Percentiles rank a stretch among this genome's conserved stretches.
Evolutionary conservation across 2,888 invertebrate genomes (phyloP).

Genomic region (Nomada goodeniana): DNA sequence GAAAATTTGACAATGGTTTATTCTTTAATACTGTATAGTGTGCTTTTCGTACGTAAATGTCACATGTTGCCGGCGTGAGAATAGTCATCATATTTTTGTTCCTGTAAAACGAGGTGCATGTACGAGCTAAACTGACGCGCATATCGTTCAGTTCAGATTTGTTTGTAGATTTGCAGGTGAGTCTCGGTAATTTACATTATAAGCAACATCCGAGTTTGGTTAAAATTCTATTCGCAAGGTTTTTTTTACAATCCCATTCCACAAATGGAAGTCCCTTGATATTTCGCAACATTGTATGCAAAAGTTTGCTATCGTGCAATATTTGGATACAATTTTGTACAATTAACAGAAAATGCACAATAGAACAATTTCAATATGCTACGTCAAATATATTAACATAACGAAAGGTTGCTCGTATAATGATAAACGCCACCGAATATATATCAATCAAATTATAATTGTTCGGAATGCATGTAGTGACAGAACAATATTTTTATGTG

Average conservation of each 20-base stretch:
- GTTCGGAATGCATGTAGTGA: neutral
- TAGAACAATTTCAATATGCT: too few relatives aligned
- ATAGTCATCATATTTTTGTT: slow-evolving; percentile 26
- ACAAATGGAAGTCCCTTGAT: neutral
- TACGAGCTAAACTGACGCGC: neutral
- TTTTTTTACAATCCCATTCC: neutral
- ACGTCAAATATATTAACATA: too few relatives aligned
- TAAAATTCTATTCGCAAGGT: neutral
- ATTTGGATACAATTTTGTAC: neutral
- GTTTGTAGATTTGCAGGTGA: slow-evolving; percentile 1
- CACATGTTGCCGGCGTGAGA: slow-evolving; percentile 31
- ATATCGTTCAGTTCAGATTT: neutral
- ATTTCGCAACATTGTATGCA: neutral
- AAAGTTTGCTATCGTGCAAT: neutral
- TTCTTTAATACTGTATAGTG: neutral
- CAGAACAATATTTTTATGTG: neutral
- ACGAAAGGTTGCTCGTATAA: too few relatives aligned
- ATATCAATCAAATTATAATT: too few relatives aligned
- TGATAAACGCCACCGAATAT: too few relatives aligned
- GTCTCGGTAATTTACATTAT: neutral
- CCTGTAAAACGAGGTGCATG: neutral
- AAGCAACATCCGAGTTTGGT: neutral
- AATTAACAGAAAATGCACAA: neutral
- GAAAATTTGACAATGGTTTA: neutral
- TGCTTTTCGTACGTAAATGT: neutral